Evolutionary conservation across 2,113 vertebrate genomes (phyloP).

Genomic region (Syngnathus typhle): DNA sequence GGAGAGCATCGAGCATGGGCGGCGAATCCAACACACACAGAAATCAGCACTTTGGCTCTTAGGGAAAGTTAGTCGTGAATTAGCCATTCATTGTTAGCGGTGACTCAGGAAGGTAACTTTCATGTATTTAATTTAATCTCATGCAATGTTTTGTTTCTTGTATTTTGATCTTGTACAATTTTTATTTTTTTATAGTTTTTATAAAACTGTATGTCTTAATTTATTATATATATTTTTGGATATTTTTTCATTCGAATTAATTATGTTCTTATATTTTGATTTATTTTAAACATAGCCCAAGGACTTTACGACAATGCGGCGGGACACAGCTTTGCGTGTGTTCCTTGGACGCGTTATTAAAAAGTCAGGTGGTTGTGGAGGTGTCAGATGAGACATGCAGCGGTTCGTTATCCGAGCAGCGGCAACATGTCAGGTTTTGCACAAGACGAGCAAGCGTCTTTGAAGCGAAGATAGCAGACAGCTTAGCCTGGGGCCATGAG

Average conservation of each 20-base stretch:
- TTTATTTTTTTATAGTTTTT: too few species aligned
- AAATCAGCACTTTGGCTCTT: neutral
- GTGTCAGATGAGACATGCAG: neutral
- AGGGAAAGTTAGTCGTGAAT: neutral
- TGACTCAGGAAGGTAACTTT: neutral
- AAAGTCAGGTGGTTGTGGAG: neutral
- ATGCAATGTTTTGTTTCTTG: too few species aligned
- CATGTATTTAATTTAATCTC: too few species aligned
- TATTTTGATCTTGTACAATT: too few species aligned
- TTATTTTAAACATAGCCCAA: too few species aligned
- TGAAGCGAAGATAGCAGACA: constrained; percentile 48
- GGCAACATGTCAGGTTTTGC: constrained; percentile 8
- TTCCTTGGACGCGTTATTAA: neutral
- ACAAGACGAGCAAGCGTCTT: constrained; percentile 24
- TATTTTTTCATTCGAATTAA: too few species aligned
- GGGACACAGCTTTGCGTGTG: too few species aligned
- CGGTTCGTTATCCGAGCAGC: constrained; percentile 10
- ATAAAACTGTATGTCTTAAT: too few species aligned
- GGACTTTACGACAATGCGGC: too few species aligned
- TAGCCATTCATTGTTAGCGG: neutral
- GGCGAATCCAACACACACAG: neutral
- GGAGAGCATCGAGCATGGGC: neutral
- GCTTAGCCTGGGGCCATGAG: constrained; percentile 51
- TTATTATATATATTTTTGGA: too few species aligned
- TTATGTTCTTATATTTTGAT: too few species aligned